These are phyloP conservation scores for Hydrolagus affinis DNA, from an alignment of 2,113 vertebrate genomes.

Conservation along the genomic window DNA sequence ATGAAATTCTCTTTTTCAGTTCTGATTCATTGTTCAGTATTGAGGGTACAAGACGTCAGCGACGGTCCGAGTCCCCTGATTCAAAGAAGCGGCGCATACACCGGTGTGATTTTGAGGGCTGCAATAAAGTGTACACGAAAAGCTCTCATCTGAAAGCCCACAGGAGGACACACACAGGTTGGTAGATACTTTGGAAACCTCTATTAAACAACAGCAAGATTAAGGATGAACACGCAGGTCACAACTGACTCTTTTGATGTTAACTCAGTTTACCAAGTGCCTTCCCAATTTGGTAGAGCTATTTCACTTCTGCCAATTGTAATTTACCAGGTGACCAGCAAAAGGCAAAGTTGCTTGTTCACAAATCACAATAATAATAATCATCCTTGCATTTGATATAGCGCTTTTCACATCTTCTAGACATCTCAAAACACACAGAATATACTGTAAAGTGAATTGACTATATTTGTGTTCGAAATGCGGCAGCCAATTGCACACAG, in stretches of 20 bases:
- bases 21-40: conserved; percentile 97
- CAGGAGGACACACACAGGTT: conserved; percentile 93
- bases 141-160: conserved; percentile 98
- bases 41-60: conserved; percentile 90
- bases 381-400: too few relatives aligned
- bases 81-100: conserved; percentile 96
- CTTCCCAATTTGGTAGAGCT: neutral
- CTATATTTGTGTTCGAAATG: too few relatives aligned
- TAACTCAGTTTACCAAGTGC: neutral
- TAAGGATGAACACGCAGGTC: too few relatives aligned
- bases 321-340: neutral
- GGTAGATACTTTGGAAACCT: conserved; percentile 28
- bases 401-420: too few relatives aligned
- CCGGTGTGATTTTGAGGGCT: conserved; percentile 96
- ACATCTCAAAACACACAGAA: too few relatives aligned
- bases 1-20: conserved; percentile 54
- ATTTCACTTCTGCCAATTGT: too few relatives aligned
- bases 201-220: neutral
- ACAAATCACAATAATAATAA: too few relatives aligned
- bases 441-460: too few relatives aligned
- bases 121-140: conserved; percentile 99
- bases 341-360: neutral
- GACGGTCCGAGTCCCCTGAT: conserved; percentile 91
- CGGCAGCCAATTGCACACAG: too few relatives aligned
- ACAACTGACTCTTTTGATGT: neutral